A percentile compares a stretch with the other conserved stretches of the same genome.
Conservation (phyloP, 2,888 invertebrate genomes). For the Apamea sordens region DNA sequence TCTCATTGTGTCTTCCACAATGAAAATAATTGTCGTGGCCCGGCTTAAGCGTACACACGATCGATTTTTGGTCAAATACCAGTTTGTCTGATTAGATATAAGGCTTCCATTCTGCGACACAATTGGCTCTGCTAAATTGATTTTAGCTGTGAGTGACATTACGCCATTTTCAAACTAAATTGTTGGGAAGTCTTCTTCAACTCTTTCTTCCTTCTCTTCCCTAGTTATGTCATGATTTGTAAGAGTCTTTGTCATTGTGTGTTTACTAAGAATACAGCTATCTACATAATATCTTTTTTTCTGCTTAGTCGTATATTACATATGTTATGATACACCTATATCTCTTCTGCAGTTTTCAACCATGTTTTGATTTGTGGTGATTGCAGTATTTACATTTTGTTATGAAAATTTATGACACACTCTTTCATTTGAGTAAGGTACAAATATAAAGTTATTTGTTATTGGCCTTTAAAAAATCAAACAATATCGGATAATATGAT, state of each 20-base stretch:
- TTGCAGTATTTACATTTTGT: neutral
- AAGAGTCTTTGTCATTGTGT: neutral
- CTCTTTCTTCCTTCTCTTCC: neutral
- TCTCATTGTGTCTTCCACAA: conserved; percentile 16
- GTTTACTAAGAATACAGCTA: neutral
- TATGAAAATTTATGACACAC: neutral
- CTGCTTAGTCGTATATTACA: no score
- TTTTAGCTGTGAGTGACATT: conserved; percentile 11
- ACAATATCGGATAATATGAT: neutral
- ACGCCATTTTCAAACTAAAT: neutral
- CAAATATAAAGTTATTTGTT: neutral
- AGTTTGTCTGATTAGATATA: conserved; percentile 26
- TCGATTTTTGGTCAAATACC: conserved; percentile 43
- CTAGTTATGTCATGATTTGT: neutral
- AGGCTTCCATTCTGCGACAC: conserved; percentile 40
- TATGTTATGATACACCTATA: neutral
- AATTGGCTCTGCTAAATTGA: conserved; percentile 33
- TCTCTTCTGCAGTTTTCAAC: neutral
- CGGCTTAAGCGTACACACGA: conserved; percentile 6
- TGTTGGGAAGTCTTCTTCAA: neutral
- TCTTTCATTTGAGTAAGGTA: neutral
- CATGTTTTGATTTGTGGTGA: neutral
- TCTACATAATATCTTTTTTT: neutral
- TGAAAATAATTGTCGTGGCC: conserved; percentile 10
- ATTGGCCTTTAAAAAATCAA: neutral